A percentile compares a stretch with the other conserved stretches of the same genome.
phyloP scores from a whole-genome alignment of 2,797 vertebrate genomes.

The Rhadinocentrus ornatus region DNA sequence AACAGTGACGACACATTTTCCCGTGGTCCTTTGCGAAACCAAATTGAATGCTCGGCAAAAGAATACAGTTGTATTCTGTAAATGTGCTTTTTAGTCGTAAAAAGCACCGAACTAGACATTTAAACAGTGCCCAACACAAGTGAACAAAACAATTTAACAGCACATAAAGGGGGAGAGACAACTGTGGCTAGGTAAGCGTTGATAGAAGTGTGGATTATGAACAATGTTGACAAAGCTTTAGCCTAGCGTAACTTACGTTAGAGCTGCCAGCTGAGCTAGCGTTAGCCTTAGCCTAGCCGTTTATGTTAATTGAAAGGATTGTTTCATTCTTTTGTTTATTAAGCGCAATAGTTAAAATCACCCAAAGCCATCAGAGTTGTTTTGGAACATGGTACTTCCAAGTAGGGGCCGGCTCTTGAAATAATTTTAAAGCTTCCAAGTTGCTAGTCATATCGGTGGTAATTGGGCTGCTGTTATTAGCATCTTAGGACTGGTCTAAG shows the following conservation, averaged over 20 bases:
- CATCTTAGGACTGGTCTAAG: neutral
- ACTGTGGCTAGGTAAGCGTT: conserved; percentile 46
- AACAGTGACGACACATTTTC: conserved; percentile 69
- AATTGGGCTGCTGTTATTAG: conserved; percentile 25
- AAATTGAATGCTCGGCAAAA: conserved; percentile 63
- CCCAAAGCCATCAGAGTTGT: too few relatives aligned
- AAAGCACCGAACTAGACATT: conserved; percentile 11
- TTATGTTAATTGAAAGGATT: neutral
- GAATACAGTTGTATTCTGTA: conserved; percentile 60
- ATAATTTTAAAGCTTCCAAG: neutral
- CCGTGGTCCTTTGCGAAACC: conserved; percentile 75
- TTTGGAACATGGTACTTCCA: neutral
- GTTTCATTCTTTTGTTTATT: neutral
- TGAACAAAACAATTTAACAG: neutral
- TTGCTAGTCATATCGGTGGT: neutral
- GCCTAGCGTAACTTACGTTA: conserved; percentile 51
- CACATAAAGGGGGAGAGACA: neutral
- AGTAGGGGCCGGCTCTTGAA: neutral
- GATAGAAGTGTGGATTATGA: conserved; percentile 25
- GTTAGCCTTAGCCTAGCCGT: conserved; percentile 57
- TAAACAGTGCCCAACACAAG: neutral
- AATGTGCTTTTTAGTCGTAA: conserved; percentile 35
- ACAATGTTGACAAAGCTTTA: conserved; percentile 68
- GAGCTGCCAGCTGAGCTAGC: conserved; percentile 33
- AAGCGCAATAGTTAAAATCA: neutral